Base-by-base conservation (phyloP, 1,140 invertebrate species). In the Drosophila melanica region DNA sequence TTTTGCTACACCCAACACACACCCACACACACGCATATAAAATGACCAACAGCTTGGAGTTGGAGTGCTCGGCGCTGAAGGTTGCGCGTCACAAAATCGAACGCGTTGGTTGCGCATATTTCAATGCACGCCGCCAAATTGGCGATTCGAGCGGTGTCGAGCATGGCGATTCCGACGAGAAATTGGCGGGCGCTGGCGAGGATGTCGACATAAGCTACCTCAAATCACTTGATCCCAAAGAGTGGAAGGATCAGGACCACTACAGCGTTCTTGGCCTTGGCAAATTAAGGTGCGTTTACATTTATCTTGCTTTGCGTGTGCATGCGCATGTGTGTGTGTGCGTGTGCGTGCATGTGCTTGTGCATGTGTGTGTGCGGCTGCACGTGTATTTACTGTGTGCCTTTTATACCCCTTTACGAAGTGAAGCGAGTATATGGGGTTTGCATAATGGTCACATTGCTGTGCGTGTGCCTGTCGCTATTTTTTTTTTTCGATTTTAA, bases 241-340 rank as follows among this genome's bases (percentile, higher is more conserved):
- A 98, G 87, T 99, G 98, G 98, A 99, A 98, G 93, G 95, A 97
- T 87, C 98, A 99, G 93, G 98, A 99, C 92, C 98, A 99, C 93
- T 99, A 99, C 93, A 95, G 95, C 50, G 97, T 99, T 16, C 92
- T 99, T 54, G 98, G 98, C 39, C 94, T 99, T 67, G 95, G 95
- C 81, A 95, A 96, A 67, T 92, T 97, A 53, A 94, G 98, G 44
- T 94, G 35, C 45, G 70, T 68, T 45, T 35, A 20, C 33, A 51
- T 54, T 33, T 54, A 60, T 39, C 3, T 35, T 50, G 20, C 33
- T 16, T n/a, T 41, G 37, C 41, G 51, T 58, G 65, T 37, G 37
- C 33, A 33, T 44, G 45, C 70, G 48, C 5, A 10, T 33, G 39
- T 41, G 54, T 35, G 11, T 30, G 18, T 35, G 35, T 16, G n/a